phyloP scores from a whole-genome alignment of 2,888 invertebrate species.

The Pachymerium ferrugineum region DNA sequence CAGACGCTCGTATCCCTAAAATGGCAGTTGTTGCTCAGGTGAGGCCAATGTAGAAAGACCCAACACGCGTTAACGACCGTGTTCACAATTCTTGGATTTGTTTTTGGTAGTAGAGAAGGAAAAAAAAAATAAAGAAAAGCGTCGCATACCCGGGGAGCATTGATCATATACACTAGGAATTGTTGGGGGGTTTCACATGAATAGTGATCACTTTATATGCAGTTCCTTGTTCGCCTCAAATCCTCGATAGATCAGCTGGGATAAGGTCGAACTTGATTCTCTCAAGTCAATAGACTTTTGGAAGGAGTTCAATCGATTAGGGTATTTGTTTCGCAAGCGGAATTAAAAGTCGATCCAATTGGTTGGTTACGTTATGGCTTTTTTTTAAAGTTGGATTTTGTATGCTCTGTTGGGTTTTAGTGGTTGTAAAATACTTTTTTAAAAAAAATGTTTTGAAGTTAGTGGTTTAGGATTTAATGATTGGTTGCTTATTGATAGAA shows the following conservation, averaged over 20 bases:
- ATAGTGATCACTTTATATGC: neutral
- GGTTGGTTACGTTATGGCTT: too few species aligned
- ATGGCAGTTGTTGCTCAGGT: neutral
- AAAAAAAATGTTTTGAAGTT: too few species aligned
- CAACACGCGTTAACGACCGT: neutral
- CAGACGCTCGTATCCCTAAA: neutral
- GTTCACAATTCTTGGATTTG: neutral
- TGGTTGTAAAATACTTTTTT: too few species aligned
- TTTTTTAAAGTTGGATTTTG: too few species aligned
- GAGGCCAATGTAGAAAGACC: neutral
- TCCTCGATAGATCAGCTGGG: neutral
- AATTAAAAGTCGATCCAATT: too few species aligned
- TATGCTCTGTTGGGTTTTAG: too few species aligned
- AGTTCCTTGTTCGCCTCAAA: neutral
- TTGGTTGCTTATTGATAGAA: too few species aligned
- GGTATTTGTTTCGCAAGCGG: too few species aligned
- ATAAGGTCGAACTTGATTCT: neutral
- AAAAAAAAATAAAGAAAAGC: neutral
- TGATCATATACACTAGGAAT: too few species aligned
- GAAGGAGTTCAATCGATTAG: neutral
- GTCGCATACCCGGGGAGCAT: too few species aligned
- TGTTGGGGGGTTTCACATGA: neutral
- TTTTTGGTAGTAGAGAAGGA: neutral
- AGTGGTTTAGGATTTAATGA: too few species aligned
- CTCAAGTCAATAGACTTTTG: neutral